Evolutionary conservation across 1,140 invertebrate species (phyloP).

Genomic region (Hestina assimilis): DNA sequence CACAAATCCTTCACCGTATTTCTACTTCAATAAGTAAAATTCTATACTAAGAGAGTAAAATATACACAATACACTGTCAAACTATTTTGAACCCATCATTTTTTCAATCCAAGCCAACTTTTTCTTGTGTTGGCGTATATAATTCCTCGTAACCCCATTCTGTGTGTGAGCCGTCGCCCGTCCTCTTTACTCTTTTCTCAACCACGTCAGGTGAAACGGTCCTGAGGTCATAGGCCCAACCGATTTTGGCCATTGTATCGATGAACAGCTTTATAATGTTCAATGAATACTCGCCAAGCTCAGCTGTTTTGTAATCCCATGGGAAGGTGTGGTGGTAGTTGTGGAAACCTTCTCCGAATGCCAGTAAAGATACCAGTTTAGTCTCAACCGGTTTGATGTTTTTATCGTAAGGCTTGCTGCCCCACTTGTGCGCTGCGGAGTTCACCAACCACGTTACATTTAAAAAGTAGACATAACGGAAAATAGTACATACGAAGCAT

Average conservation of each 20-base stretch:
- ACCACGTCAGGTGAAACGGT: slow-evolving; percentile 78
- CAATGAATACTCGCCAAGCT: slow-evolving; percentile 79
- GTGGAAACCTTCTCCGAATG: slow-evolving; percentile 83
- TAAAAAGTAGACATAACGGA: slow-evolving; percentile 83
- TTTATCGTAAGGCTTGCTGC: slow-evolving; percentile 86
- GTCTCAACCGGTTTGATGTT: slow-evolving; percentile 84
- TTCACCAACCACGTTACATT: slow-evolving; percentile 90
- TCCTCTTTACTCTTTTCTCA: slow-evolving; percentile 77
- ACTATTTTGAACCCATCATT: background rate
- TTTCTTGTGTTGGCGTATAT: slow-evolving; percentile 21
- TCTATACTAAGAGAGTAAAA: background rate
- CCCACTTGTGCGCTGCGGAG: slow-evolving; percentile 86
- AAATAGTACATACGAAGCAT: slow-evolving; percentile 80
- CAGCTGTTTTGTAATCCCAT: slow-evolving; percentile 85
- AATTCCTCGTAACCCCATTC: slow-evolving; percentile 56
- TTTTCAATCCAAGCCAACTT: slow-evolving; percentile 36
- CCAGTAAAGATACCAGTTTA: slow-evolving; percentile 79
- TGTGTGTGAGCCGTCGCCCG: slow-evolving; percentile 81
- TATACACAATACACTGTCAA: background rate
- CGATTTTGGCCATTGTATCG: slow-evolving; percentile 80
- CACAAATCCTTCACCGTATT: slow-evolving; percentile 36
- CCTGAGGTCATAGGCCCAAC: slow-evolving; percentile 82
- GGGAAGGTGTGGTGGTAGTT: slow-evolving; percentile 90
- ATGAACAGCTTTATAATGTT: slow-evolving; percentile 83
- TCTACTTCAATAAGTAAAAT: background rate